A percentile compares a stretch with the other conserved stretches of the same genome.
Conservation (phyloP, 2,797 vertebrate species). For the Clarias platycephalus region DNA sequence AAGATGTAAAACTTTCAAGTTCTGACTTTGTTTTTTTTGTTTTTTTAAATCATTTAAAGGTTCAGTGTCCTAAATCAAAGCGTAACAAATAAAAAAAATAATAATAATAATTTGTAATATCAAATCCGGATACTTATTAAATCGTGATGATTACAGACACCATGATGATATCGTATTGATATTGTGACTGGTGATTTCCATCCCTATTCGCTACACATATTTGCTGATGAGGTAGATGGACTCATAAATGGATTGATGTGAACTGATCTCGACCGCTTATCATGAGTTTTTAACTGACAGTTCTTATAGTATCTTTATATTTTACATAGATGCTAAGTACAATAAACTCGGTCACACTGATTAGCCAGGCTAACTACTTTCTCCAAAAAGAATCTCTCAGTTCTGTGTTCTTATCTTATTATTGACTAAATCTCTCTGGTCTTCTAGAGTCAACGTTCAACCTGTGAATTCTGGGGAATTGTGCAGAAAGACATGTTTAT, state of each 20-base stretch:
- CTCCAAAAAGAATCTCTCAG: background rate
- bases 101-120: no score
- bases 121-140: no score
- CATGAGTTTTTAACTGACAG: background rate
- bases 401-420: constrained; percentile 41
- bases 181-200: no score
- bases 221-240: background rate
- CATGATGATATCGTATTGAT: no score
- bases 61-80: no score
- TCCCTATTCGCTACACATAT: background rate
- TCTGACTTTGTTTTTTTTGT: no score
- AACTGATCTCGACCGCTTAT: background rate
- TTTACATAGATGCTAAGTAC: background rate
- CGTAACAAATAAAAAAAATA: no score
- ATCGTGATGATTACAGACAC: no score
- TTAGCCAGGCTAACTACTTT: background rate
- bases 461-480: constrained; percentile 24
- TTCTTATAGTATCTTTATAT: background rate
- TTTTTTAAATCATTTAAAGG: no score
- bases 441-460: constrained; percentile 27
- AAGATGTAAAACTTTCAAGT: no score
- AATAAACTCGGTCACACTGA: background rate
- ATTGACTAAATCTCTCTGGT: constrained; percentile 47
- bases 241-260: background rate
- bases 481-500: constrained; percentile 10